phyloP scores from a whole-genome alignment of 2,888 invertebrate species.

The Lithophane socia region DNA sequence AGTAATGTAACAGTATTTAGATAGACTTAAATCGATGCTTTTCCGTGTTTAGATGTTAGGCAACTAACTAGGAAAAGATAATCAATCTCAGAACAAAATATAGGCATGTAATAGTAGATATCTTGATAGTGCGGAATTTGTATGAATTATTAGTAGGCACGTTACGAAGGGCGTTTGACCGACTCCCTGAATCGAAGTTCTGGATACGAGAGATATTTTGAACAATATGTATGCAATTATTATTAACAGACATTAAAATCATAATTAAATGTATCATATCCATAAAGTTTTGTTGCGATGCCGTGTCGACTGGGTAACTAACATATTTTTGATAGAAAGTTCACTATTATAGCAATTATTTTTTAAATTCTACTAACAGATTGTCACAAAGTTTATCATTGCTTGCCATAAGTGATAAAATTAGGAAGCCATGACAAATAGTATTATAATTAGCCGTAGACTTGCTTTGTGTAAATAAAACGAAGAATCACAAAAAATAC shows the following conservation, averaged over 20 bases:
- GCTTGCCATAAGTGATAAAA: conserved; percentile 70
- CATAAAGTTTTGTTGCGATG: conserved; percentile 24
- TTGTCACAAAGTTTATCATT: conserved; percentile 61
- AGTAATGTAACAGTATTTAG: conserved; percentile 47
- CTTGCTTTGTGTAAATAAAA: conserved; percentile 29
- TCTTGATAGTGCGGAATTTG: background rate
- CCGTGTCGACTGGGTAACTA: conserved; percentile 32
- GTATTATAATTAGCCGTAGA: conserved; percentile 52
- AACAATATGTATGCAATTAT: background rate
- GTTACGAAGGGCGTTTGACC: background rate
- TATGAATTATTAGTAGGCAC: conserved; percentile 7
- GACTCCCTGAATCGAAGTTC: background rate
- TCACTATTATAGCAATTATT: conserved; percentile 36
- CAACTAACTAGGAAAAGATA: background rate
- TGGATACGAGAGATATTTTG: background rate
- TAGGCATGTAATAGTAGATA: background rate
- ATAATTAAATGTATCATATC: conserved; percentile 31
- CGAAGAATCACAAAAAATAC: conserved; percentile 38
- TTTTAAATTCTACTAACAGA: conserved; percentile 20
- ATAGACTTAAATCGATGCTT: conserved; percentile 39
- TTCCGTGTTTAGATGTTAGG: conserved; percentile 36
- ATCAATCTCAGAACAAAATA: conserved; percentile 5
- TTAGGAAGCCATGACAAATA: conserved; percentile 58
- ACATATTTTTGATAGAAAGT: conserved; percentile 54
- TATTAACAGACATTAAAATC: conserved; percentile 8